Percentiles rank a stretch among this genome's conserved stretches.
phyloP scores from a whole-genome alignment of 2,888 invertebrate species.

The Poecilus cupreus region DNA sequence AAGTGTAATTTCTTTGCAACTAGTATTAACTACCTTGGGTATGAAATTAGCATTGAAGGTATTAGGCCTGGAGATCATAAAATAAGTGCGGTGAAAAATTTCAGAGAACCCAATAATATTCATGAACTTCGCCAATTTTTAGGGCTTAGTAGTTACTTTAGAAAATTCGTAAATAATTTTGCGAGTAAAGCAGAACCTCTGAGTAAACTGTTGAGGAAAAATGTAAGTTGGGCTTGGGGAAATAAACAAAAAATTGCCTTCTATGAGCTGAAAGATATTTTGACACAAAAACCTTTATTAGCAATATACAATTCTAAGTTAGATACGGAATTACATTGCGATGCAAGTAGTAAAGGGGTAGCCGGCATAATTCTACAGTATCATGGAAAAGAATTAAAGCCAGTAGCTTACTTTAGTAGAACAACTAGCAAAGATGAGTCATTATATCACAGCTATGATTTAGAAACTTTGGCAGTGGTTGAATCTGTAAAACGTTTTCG shows the following conservation, averaged over 20 bases:
- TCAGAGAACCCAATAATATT: not conserved
- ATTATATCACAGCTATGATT: no score
- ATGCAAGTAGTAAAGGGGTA: slow-evolving; percentile 64
- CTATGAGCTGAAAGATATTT: slow-evolving; percentile 59
- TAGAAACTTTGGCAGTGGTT: slow-evolving; percentile 69
- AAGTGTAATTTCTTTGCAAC: slow-evolving; percentile 44
- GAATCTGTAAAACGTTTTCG: slow-evolving; percentile 67
- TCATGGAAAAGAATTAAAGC: slow-evolving; percentile 62
- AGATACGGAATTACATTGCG: slow-evolving; percentile 66
- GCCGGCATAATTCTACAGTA: slow-evolving; percentile 65
- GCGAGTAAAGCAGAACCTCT: not conserved
- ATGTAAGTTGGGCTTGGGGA: slow-evolving; percentile 57
- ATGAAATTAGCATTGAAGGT: slow-evolving; percentile 49
- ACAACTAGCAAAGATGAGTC: no score
- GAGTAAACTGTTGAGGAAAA: not conserved
- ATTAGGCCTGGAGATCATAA: slow-evolving; percentile 63
- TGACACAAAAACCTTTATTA: slow-evolving; percentile 60
- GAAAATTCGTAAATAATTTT: no score
- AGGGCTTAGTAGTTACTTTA: not conserved
- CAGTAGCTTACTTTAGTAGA: slow-evolving; percentile 67
- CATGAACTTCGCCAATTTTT: slow-evolving; percentile 62
- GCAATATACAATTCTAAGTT: slow-evolving; percentile 61
- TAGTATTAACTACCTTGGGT: slow-evolving; percentile 56
- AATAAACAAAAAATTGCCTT: slow-evolving; percentile 60
- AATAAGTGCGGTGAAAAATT: slow-evolving; percentile 58